phyloP scores from a whole-genome alignment of 2,113 vertebrate species.

The Turdus rufiventris region DNA sequence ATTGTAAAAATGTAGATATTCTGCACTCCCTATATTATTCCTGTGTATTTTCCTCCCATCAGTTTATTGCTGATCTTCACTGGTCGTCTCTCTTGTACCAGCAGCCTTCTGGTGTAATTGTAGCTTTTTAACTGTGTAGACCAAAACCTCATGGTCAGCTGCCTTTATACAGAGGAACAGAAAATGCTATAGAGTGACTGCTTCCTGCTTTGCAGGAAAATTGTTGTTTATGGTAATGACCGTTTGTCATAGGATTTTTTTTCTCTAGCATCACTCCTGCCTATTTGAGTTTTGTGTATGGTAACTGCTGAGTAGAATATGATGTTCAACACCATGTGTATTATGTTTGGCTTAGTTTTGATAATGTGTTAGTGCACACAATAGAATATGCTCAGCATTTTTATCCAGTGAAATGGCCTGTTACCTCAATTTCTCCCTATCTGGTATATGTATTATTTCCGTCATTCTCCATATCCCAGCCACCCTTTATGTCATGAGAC shows the following conservation, averaged over 20 bases:
- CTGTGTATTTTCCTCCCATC: neutral
- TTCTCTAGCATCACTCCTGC: neutral
- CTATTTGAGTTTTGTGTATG: neutral
- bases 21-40: accelerated
- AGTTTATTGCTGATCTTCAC: neutral
- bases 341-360: neutral
- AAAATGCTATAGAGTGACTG: neutral
- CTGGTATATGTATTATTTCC: neutral
- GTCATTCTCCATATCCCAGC: neutral
- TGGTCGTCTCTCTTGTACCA: neutral
- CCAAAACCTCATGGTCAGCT: neutral
- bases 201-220: neutral
- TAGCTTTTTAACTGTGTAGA: neutral
- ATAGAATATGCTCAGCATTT: neutral
- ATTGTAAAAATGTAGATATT: neutral
- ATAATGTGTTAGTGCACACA: neutral
- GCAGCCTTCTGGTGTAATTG: neutral
- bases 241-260: neutral
- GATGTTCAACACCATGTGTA: neutral
- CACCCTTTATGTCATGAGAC: neutral
- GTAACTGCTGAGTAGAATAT: neutral
- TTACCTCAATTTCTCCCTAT: neutral
- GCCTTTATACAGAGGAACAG: neutral
- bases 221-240: neutral
- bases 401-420: neutral